Evolutionary conservation across 2,113 vertebrate species (phyloP).

Genomic region (Speoplatyrhinus poulsoni): DNA sequence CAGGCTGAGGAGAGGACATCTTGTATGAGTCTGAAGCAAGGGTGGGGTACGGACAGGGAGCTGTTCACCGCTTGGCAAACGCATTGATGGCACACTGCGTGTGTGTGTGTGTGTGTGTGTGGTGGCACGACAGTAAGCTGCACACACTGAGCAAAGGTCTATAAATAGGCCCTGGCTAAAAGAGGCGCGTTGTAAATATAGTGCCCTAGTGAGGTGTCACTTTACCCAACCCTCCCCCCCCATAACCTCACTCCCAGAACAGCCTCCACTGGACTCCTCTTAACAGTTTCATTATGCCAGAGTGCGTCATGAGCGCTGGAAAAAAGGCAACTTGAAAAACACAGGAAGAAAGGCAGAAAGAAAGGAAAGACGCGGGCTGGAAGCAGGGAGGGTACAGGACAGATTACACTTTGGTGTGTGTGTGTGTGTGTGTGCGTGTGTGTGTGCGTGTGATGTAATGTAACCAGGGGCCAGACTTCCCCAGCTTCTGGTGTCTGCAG

Average conservation of each 20-base stretch:
- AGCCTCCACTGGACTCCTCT: slow-evolving; percentile 59
- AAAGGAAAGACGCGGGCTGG: slow-evolving; percentile 69
- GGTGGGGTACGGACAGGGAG: slow-evolving; percentile 43
- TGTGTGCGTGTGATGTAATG: slow-evolving; percentile 42
- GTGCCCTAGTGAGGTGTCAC: slow-evolving; percentile 68
- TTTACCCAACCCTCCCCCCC: slow-evolving; percentile 51
- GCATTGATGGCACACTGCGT: slow-evolving; percentile 60
- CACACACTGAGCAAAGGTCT: slow-evolving; percentile 71
- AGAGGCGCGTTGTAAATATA: slow-evolving; percentile 72
- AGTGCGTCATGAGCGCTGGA: slow-evolving; percentile 71
- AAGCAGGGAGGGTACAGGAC: slow-evolving; percentile 51
- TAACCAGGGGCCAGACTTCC: slow-evolving; percentile 54
- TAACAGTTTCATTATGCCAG: slow-evolving; percentile 72
- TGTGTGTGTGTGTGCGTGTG: slow-evolving; percentile 30
- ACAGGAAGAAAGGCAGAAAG: slow-evolving; percentile 51
- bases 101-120: slow-evolving; percentile 61
- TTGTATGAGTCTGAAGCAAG: slow-evolving; percentile 43
- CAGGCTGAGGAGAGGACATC: slow-evolving; percentile 28
- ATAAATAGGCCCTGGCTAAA: slow-evolving; percentile 72
- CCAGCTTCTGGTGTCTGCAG: slow-evolving; percentile 45
- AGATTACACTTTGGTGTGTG: slow-evolving; percentile 53
- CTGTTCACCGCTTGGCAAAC: slow-evolving; percentile 69
- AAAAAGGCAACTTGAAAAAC: slow-evolving; percentile 62
- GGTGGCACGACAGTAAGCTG: slow-evolving; percentile 57
- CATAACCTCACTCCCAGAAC: slow-evolving; percentile 21